Conservation (phyloP, 2,797 vertebrate genomes). For the Crax fasciolata region DNA sequence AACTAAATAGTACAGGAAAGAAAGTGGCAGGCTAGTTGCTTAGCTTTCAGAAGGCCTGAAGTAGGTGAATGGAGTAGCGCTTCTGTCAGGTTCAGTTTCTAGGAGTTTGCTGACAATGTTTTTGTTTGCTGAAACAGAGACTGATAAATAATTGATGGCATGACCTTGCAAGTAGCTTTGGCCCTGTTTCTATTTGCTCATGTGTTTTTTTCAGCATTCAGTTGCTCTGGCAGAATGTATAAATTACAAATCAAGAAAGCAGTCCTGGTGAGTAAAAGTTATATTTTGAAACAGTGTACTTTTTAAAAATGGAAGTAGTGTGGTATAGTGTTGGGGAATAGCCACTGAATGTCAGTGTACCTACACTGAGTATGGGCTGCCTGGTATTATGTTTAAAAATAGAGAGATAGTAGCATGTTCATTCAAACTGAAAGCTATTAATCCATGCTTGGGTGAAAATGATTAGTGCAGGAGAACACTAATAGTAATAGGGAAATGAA, state of each 20-base stretch:
- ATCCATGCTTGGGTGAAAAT: neutral
- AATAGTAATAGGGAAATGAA: neutral
- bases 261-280: neutral
- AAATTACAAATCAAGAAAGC: neutral
- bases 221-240: neutral
- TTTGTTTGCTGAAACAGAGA: neutral
- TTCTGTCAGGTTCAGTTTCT: neutral
- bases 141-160: neutral
- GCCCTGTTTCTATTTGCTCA: neutral
- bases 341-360: neutral
- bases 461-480: neutral
- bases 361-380: neutral
- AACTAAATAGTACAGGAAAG: neutral
- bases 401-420: neutral
- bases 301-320: neutral
- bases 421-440: neutral
- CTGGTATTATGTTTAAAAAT: neutral
- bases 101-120: neutral
- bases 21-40: neutral
- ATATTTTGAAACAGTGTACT: neutral
- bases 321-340: neutral
- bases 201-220: neutral
- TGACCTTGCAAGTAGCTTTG: neutral
- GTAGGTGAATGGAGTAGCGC: neutral
- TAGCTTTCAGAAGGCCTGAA: neutral